Percentiles rank a stretch among this genome's conserved stretches.
Conservation (phyloP, 2,113 vertebrate genomes). For the Campylorhamphus procurvoides region DNA sequence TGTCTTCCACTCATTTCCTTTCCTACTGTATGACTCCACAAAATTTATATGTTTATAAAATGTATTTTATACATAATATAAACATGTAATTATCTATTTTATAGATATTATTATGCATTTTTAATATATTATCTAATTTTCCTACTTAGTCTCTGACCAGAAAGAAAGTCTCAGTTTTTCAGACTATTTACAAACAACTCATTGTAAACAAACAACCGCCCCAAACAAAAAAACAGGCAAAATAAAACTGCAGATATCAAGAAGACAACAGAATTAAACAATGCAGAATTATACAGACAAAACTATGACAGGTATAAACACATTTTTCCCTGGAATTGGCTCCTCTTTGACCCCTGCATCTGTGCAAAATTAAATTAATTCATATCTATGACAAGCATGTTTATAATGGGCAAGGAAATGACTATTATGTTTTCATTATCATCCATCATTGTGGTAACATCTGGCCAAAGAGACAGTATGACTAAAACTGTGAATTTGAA, state of each 20-base stretch:
- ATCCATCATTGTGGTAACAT: not conserved
- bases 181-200: not conserved
- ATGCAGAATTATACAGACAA: not conserved
- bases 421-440: not conserved
- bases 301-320: not conserved
- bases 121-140: not conserved
- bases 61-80: not conserved
- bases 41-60: not conserved
- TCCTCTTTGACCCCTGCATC: not conserved
- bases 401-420: not conserved
- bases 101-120: not conserved
- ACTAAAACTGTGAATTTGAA: conserved; percentile 9
- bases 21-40: not conserved
- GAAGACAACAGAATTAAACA: not conserved
- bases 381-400: not conserved
- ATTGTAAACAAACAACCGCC: not conserved
- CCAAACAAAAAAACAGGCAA: not conserved
- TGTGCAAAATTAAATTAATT: conserved; percentile 41
- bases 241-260: not conserved
- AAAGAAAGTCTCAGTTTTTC: not conserved
- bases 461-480: not conserved
- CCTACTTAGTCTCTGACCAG: not conserved
- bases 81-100: not conserved
- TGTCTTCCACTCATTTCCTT: not conserved
- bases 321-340: not conserved